These are phyloP conservation scores for Anableps anableps DNA, from an alignment of 2,797 vertebrate species.

Conservation along the genomic window DNA sequence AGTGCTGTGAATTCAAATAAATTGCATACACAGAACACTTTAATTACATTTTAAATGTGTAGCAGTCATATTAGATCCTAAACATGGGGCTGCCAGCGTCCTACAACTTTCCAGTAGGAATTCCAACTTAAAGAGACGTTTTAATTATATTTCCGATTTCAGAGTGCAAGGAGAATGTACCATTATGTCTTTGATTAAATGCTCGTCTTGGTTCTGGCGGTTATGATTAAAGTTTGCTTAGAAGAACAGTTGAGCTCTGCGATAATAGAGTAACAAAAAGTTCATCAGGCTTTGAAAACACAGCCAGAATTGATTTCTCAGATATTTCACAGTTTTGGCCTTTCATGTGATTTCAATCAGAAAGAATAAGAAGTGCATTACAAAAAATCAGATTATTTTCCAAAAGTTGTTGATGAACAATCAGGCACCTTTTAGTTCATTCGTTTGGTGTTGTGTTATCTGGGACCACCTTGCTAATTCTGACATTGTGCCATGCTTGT, in stretches of 20 bases:
- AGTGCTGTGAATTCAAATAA: too few relatives aligned
- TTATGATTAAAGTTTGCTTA: neutral
- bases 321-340: neutral
- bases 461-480: constrained; percentile 51
- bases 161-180: neutral
- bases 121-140: neutral
- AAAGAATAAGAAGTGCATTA: neutral
- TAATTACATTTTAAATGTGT: too few relatives aligned
- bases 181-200: neutral
- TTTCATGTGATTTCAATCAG: constrained; percentile 12
- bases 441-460: neutral
- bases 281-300: neutral
- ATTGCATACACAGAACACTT: too few relatives aligned
- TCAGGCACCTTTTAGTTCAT: constrained; percentile 19
- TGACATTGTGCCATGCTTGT: constrained; percentile 24
- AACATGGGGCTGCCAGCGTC: too few relatives aligned
- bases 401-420: neutral
- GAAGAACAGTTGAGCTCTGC: neutral
- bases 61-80: too few relatives aligned
- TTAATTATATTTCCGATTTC: neutral
- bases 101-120: neutral
- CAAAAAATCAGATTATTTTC: neutral
- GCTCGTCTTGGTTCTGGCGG: neutral
- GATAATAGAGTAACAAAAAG: neutral
- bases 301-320: neutral